Percentiles rank a stretch among this genome's conserved stretches.
Conservation (phyloP, 2,888 invertebrate species). For the Acanthosepion lycidas region DNA sequence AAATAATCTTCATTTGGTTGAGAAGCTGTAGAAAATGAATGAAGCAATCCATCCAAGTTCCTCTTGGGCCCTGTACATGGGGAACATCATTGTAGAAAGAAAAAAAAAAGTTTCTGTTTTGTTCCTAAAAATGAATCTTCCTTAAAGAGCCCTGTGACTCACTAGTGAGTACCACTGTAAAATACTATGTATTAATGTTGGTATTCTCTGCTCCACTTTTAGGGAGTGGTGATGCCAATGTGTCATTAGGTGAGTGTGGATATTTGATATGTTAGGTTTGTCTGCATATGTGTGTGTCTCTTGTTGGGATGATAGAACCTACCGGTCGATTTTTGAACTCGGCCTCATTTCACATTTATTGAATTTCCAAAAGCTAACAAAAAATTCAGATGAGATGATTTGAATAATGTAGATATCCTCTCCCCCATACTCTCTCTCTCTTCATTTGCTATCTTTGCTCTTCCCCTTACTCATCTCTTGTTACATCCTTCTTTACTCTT, state of each 20-base stretch:
- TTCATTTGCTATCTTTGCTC: neutral
- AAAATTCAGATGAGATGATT: neutral
- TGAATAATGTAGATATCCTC: neutral
- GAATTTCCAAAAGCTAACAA: neutral
- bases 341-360: neutral
- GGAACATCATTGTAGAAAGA: too few relatives aligned
- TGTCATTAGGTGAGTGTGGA: neutral
- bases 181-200: neutral
- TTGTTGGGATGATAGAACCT: neutral
- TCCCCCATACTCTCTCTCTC: neutral
- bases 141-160: neutral
- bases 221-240: neutral
- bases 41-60: too few relatives aligned
- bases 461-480: constrained; percentile 23
- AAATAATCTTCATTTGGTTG: too few relatives aligned
- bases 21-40: too few relatives aligned
- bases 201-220: neutral
- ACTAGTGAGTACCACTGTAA: neutral
- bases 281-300: neutral
- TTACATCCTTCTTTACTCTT: neutral
- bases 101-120: too few relatives aligned
- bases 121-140: too few relatives aligned
- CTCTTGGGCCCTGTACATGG: too few relatives aligned
- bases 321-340: neutral
- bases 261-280: neutral